Percentiles rank a stretch among this genome's conserved stretches.
phyloP scores from a whole-genome alignment of 2,888 invertebrate species.

The Thyatira batis region DNA sequence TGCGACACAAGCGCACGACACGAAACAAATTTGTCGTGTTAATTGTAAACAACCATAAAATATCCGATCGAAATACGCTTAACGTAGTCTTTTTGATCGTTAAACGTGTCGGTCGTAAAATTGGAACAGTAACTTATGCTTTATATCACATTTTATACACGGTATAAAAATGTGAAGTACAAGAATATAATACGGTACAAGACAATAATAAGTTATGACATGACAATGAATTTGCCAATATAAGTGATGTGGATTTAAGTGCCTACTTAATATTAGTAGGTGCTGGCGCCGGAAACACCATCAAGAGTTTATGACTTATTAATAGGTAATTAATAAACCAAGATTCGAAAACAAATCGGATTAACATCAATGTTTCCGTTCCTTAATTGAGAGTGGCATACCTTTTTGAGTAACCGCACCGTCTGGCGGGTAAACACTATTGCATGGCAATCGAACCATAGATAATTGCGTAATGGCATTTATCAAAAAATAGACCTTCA shows the following conservation, averaged over 20 bases:
- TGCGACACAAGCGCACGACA: slow-evolving; percentile 30
- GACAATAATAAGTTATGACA: background rate
- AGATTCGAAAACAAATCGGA: background rate
- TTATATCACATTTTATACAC: background rate
- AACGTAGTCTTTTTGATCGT: slow-evolving; percentile 44
- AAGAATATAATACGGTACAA: background rate
- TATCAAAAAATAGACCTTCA: slow-evolving; percentile 43
- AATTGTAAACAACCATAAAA: slow-evolving; percentile 51
- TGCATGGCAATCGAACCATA: slow-evolving; percentile 29
- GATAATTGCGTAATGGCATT: slow-evolving; percentile 50
- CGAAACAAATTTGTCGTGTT: slow-evolving; percentile 41
- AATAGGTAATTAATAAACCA: too few species aligned
- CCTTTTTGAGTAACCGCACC: background rate
- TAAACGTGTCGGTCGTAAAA: slow-evolving; percentile 22
- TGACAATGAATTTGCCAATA: background rate
- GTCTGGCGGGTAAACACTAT: slow-evolving; percentile 8
- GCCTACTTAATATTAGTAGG: too few species aligned
- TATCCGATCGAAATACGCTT: slow-evolving; percentile 33
- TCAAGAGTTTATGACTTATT: background rate
- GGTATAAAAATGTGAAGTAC: background rate
- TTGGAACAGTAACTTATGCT: background rate
- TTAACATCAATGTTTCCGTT: background rate
- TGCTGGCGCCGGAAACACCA: too few species aligned
- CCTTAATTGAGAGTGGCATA: background rate
- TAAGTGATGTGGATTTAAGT: too few species aligned